Conservation (phyloP, 2,888 invertebrate species). For the Chrysolina americana region DNA sequence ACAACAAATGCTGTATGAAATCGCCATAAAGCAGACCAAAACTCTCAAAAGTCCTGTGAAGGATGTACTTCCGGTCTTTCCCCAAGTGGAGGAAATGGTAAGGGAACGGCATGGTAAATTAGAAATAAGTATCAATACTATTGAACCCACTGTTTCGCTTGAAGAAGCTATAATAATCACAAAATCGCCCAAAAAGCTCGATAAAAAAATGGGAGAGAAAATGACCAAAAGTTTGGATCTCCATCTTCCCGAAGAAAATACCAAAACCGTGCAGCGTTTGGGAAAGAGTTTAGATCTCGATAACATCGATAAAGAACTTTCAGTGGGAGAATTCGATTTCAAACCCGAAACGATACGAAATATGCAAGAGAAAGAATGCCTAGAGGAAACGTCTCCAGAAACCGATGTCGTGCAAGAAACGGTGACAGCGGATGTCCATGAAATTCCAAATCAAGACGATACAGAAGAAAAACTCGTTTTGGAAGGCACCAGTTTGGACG, state of each 20-base stretch:
- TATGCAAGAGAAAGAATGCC: conserved; percentile 53
- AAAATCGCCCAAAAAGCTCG: conserved; percentile 81
- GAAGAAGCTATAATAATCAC: conserved; percentile 85
- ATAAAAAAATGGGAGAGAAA: conserved; percentile 70
- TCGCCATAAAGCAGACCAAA: conserved; percentile 82
- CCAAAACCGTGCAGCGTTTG: conserved; percentile 64
- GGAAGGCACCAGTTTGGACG: conserved; percentile 69
- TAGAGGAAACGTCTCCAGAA: conserved; percentile 64
- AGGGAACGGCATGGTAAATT: conserved; percentile 82
- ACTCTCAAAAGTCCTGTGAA: conserved; percentile 82
- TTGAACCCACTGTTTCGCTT: conserved; percentile 66
- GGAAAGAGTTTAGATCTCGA: conserved; percentile 69
- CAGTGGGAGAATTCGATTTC: conserved; percentile 65
- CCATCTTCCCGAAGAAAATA: conserved; percentile 69
- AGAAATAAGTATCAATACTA: conserved; percentile 80
- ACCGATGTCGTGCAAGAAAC: conserved; percentile 56
- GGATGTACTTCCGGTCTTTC: conserved; percentile 80
- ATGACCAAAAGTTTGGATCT: conserved; percentile 78
- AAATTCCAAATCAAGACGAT: conserved; percentile 53
- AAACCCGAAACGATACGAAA: conserved; percentile 60
- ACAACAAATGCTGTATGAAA: conserved; percentile 83
- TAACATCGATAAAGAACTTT: conserved; percentile 57
- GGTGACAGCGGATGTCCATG: conserved; percentile 58
- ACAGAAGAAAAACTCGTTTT: conserved; percentile 64
- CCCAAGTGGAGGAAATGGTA: conserved; percentile 82